Percentiles rank a stretch among this genome's conserved stretches.
Conservation (phyloP, 2,797 vertebrate species). For the Pseudochirops corinnae region DNA sequence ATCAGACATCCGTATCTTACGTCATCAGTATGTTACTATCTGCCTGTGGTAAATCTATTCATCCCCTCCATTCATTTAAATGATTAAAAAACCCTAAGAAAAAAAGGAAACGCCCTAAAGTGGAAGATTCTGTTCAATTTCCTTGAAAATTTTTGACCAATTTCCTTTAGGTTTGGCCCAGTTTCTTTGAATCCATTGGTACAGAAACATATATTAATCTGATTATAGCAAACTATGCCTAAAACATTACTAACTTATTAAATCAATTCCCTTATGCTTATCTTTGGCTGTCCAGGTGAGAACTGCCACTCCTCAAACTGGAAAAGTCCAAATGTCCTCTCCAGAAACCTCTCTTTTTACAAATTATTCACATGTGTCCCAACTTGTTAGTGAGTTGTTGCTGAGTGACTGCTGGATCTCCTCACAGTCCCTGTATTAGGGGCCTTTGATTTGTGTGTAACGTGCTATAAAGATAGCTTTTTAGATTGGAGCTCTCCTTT, state of each 20-base stretch:
- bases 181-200: slow-evolving; percentile 41
- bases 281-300: slow-evolving; percentile 62
- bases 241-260: slow-evolving; percentile 57
- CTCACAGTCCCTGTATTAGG: slow-evolving; percentile 26
- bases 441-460: slow-evolving; percentile 59
- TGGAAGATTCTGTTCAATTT: slow-evolving; percentile 51
- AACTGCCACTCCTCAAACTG: slow-evolving; percentile 60
- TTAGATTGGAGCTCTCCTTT: slow-evolving; percentile 63
- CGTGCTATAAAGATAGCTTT: slow-evolving; percentile 68
- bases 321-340: slow-evolving; percentile 52
- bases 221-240: slow-evolving; percentile 64
- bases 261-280: slow-evolving; percentile 46
- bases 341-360: slow-evolving; percentile 57
- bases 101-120: slow-evolving; percentile 39
- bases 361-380: slow-evolving; percentile 71
- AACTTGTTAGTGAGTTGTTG: slow-evolving; percentile 61
- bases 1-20: slow-evolving; percentile 27
- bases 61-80: slow-evolving; percentile 14
- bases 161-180: slow-evolving; percentile 24
- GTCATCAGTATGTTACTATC: slow-evolving; percentile 48
- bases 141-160: slow-evolving; percentile 3
- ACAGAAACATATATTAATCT: slow-evolving; percentile 53
- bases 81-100: slow-evolving; percentile 43
- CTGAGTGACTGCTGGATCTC: slow-evolving; percentile 66
- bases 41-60: slow-evolving; percentile 42